Conservation (phyloP, 2,113 vertebrate genomes). For the Chaetodon trifascialis region DNA sequence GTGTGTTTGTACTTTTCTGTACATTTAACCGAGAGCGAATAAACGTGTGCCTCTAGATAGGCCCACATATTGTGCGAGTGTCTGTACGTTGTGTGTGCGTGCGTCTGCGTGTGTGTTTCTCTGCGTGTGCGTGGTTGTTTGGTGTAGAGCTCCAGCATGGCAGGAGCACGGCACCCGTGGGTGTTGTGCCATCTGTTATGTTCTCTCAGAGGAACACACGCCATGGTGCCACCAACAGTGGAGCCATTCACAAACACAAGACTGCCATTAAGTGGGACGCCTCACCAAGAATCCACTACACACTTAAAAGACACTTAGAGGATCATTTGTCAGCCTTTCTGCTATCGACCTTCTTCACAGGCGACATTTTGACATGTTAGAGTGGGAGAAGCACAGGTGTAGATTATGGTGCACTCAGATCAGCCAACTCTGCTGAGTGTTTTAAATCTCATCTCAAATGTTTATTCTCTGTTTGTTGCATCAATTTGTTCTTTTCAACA, state of each 20-base stretch:
- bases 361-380: not conserved
- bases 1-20: constrained; percentile 7
- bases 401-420: not conserved
- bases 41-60: constrained; percentile 25
- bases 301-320: constrained; percentile 14
- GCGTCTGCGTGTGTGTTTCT: constrained; percentile 7
- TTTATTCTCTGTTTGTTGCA: not conserved
- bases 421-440: not conserved
- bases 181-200: constrained; percentile 85
- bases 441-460: not conserved
- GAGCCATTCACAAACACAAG: constrained; percentile 77
- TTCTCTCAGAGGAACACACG: constrained; percentile 79
- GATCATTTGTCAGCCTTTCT: not conserved
- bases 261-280: constrained; percentile 44
- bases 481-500: not conserved
- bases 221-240: constrained; percentile 59
- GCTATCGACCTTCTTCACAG: not conserved
- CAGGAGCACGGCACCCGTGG: constrained; percentile 76
- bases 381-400: not conserved
- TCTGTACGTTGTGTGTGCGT: too few relatives aligned
- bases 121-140: constrained; percentile 52
- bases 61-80: constrained; percentile 23
- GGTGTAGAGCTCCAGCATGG: constrained; percentile 71
- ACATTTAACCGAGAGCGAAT: constrained; percentile 11
- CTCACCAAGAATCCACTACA: constrained; percentile 24